Percentiles rank a stretch among this genome's conserved stretches.
phyloP scores from a whole-genome alignment of 2,888 invertebrate species.

The Tenthredo distinguenda region DNA sequence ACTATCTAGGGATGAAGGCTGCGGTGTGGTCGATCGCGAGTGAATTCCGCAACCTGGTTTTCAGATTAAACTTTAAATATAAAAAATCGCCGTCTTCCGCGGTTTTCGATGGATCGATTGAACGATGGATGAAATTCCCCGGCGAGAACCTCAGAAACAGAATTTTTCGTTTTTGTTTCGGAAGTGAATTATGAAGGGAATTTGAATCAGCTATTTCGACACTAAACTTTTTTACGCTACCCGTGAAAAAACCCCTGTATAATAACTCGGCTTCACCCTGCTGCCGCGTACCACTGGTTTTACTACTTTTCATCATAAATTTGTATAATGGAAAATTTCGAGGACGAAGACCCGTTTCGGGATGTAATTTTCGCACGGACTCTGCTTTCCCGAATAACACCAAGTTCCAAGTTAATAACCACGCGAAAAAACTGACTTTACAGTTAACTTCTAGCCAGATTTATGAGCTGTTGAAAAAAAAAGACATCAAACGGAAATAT shows the following conservation, averaged over 20 bases:
- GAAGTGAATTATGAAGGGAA: neutral
- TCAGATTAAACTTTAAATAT: neutral
- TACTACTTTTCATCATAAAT: constrained; percentile 24
- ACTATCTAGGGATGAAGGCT: neutral
- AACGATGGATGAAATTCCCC: neutral
- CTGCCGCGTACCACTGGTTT: neutral
- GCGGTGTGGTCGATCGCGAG: constrained; percentile 13
- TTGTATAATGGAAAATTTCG: constrained; percentile 25
- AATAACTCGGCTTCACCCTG: too few species aligned
- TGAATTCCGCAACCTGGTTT: neutral
- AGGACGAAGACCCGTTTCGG: neutral
- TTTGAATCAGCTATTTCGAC: neutral
- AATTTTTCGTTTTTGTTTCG: neutral
- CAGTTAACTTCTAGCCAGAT: too few species aligned
- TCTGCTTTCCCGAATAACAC: neutral
- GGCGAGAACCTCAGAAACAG: neutral
- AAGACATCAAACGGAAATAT: too few species aligned
- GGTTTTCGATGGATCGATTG: neutral
- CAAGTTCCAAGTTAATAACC: neutral
- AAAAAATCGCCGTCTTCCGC: neutral
- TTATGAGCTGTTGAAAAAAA: too few species aligned
- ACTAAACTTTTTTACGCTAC: neutral
- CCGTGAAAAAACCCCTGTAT: neutral
- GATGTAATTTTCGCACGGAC: neutral
- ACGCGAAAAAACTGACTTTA: neutral